Percentiles rank a stretch among this genome's conserved stretches.
These are phyloP conservation scores for Drosophila infuscata DNA, from an alignment of 2,888 invertebrate genomes.

Conservation along the genomic window DNA sequence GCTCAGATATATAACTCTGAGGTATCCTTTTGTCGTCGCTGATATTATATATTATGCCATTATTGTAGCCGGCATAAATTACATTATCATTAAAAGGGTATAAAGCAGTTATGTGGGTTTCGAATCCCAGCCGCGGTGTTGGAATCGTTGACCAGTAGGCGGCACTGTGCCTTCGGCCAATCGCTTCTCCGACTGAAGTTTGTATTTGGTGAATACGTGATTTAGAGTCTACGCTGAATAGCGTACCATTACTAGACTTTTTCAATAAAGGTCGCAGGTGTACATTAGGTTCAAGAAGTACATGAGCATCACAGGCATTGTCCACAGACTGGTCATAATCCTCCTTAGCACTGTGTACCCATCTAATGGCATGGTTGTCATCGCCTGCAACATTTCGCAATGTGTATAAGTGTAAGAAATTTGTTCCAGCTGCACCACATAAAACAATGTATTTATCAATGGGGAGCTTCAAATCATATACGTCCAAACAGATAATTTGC, in stretches of 20 bases:
- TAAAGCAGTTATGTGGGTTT: slow-evolving; percentile 70
- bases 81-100: slow-evolving; percentile 43
- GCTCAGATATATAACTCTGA: slow-evolving; percentile 30
- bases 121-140: slow-evolving; percentile 47
- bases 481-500: slow-evolving; percentile 82
- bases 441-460: slow-evolving; percentile 82
- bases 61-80: slow-evolving; percentile 77
- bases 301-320: not conserved
- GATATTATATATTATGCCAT: slow-evolving; percentile 78
- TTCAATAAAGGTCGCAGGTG: slow-evolving; percentile 65
- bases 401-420: slow-evolving; percentile 80
- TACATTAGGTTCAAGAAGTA: slow-evolving; percentile 77
- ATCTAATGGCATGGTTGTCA: slow-evolving; percentile 58
- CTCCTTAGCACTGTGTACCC: slow-evolving; percentile 73
- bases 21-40: slow-evolving; percentile 44
- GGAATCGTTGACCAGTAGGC: slow-evolving; percentile 73
- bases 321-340: slow-evolving; percentile 6
- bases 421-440: slow-evolving; percentile 77
- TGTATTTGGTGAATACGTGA: slow-evolving; percentile 80
- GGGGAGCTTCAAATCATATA: slow-evolving; percentile 75
- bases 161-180: slow-evolving; percentile 1
- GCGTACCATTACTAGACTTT: slow-evolving; percentile 53
- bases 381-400: slow-evolving; percentile 56
- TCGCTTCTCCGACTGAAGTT: slow-evolving; percentile 19
- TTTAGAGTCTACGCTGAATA: slow-evolving; percentile 82